These are phyloP conservation scores for Oryzias dopingdopingensis DNA, from an alignment of 2,797 vertebrate species.

Conservation along the genomic window DNA sequence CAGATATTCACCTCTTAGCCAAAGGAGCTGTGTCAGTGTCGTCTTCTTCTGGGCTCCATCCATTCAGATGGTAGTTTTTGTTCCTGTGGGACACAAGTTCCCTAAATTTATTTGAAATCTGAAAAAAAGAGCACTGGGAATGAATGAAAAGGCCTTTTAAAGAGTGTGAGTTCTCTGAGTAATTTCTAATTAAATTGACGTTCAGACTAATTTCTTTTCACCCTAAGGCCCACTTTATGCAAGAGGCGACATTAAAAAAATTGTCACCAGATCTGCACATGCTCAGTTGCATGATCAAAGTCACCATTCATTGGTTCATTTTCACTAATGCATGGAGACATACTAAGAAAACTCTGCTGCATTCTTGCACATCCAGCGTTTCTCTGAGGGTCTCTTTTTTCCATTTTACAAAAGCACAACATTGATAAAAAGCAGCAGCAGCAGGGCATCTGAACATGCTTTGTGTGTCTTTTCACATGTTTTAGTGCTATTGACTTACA, in stretches of 20 bases:
- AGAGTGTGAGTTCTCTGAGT: constrained; percentile 41
- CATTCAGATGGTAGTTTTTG: constrained; percentile 45
- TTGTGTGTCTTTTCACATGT: constrained; percentile 18
- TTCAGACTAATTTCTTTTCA: constrained; percentile 49
- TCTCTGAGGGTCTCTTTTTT: constrained; percentile 46
- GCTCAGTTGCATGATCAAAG: constrained; percentile 20
- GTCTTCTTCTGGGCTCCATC: constrained; percentile 20
- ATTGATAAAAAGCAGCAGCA: constrained; percentile 52
- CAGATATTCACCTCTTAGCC: constrained; percentile 14
- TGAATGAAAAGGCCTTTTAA: constrained; percentile 47
- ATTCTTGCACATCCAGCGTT: constrained; percentile 17
- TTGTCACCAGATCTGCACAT: constrained; percentile 25
- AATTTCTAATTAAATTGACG: constrained; percentile 61
- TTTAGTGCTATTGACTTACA: neutral
- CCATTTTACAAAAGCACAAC: constrained; percentile 57
- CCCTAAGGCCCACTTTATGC: constrained; percentile 38
- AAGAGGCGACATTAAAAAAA: constrained; percentile 6
- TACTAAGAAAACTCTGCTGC: constrained; percentile 4
- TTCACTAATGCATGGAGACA: constrained; percentile 4
- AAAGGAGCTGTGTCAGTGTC: constrained; percentile 15
- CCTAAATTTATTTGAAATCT: constrained; percentile 38
- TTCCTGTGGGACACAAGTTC: constrained; percentile 31
- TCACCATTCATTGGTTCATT: constrained; percentile 16
- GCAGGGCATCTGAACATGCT: constrained; percentile 8
- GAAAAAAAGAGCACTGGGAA: constrained; percentile 44